Conservation (phyloP, 2,888 invertebrate genomes). For the Philopedon plagiatum region DNA sequence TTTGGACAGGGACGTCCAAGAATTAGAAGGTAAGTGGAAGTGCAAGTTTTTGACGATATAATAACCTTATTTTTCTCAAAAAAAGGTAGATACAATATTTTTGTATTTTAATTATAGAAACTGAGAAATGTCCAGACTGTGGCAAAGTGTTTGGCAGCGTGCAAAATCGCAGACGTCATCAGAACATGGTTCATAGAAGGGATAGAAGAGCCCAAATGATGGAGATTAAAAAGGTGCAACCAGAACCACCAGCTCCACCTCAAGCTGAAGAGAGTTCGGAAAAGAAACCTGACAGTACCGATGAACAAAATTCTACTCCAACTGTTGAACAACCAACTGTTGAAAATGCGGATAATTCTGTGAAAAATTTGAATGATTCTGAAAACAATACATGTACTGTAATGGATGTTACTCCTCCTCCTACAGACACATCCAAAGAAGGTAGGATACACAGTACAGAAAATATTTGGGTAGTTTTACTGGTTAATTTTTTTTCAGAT, state of each 20-base stretch:
- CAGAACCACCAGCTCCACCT: background rate
- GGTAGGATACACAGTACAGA: too few species aligned
- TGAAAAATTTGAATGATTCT: background rate
- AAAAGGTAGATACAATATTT: background rate
- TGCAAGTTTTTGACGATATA: too few species aligned
- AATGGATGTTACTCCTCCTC: background rate
- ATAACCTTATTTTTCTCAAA: too few species aligned
- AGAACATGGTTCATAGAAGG: conserved; percentile 56
- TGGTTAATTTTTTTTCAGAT: background rate
- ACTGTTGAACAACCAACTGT: background rate
- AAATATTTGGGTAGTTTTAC: background rate
- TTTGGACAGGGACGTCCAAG: background rate
- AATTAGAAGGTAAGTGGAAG: conserved; percentile 20
- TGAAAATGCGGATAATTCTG: background rate
- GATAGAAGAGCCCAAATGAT: conserved; percentile 39
- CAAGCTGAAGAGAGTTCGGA: background rate
- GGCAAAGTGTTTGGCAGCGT: conserved; percentile 61
- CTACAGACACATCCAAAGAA: background rate
- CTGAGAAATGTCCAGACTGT: conserved; percentile 58
- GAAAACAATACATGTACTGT: too few species aligned
- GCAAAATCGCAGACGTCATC: conserved; percentile 63
- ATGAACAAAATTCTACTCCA: background rate
- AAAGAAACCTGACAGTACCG: background rate
- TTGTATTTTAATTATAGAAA: background rate
- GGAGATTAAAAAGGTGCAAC: conserved; percentile 34